Base-by-base conservation (phyloP, 2,797 vertebrate genomes). In the Momotus momota region DNA sequence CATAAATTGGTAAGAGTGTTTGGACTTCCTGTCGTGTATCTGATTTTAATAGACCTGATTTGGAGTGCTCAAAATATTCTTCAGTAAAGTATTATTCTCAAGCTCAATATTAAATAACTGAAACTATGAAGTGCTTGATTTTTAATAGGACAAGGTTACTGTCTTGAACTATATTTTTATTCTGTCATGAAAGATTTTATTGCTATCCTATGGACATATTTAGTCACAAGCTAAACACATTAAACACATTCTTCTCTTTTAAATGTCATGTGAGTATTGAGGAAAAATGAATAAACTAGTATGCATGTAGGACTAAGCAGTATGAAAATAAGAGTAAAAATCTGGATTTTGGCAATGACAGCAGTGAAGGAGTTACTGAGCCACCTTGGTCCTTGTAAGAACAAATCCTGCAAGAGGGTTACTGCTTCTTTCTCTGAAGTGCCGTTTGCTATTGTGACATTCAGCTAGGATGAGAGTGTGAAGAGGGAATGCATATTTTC, bases 401-500 rank as follows among this genome's bases (percentile, higher is more conserved):
- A 54, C 12, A 74, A 67, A 77, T 22, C 33, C 69, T 43, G 16
- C 19, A 35, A n/a, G 52, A 29, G 15, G 29, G 22, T 54, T 33
- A 52, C 8, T 49, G 13, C 27, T 66, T n/a, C 51, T 64, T 80
- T 19, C 41, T 52, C 45, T 31, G 1, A 52, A 79, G 46, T 4
- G 21, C 25, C 38, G 31, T 58, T 14, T 86, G 22, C n/a, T 55
- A 40, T 9, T 21, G 23, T 3, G 11, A 43, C 38, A 81, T 12
- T 54, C 27, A 3, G 4, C 3, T 33, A 54, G 54, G 77, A 86
- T 17, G 7, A 38, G 35, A 79, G 57, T 0, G 1, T 6, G 19
- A 55, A 52, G 38, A 52, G 41, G 9, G 15, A 72, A 49, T 0
- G 10, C 14, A 1, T 4, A 13, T 67, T 40, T 87, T 54, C 40